Percentiles rank a stretch among this genome's conserved stretches.
These are phyloP conservation scores for Riparia riparia DNA, from an alignment of 2,113 vertebrate species.

Conservation along the genomic window DNA sequence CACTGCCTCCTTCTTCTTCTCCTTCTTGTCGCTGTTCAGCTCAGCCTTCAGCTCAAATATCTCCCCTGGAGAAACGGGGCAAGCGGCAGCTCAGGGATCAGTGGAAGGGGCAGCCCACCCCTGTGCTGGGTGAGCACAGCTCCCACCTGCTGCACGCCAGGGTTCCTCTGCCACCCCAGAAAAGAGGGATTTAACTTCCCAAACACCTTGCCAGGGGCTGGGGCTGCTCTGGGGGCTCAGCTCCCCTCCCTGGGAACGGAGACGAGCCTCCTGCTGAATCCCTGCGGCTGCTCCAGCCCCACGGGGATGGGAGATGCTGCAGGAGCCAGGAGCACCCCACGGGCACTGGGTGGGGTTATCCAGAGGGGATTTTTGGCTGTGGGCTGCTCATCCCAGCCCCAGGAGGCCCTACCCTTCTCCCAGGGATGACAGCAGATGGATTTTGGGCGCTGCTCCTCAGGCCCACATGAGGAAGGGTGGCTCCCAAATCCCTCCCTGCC, in stretches of 20 bases:
- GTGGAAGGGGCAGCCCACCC: no score
- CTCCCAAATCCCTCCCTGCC: not conserved
- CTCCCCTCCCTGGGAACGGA: rapidly evolving
- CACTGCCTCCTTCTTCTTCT: constrained; percentile 98
- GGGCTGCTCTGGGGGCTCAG: not conserved
- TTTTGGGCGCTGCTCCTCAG: not conserved
- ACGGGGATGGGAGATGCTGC: not conserved
- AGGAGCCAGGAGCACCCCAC: rapidly evolving
- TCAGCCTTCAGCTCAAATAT: constrained; percentile 99
- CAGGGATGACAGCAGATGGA: rapidly evolving
- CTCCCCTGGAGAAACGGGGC: constrained; percentile 82
- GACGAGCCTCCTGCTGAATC: rapidly evolving
- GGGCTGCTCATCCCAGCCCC: not conserved
- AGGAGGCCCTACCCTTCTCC: not conserved
- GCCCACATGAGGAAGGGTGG: rapidly evolving
- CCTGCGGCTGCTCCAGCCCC: not conserved
- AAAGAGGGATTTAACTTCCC: not conserved
- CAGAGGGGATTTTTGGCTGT: rapidly evolving
- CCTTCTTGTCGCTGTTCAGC: constrained; percentile 98
- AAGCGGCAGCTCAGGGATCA: not conserved
- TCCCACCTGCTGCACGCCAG: rapidly evolving
- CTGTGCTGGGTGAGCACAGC: not conserved
- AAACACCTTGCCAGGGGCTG: rapidly evolving
- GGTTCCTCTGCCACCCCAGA: not conserved
- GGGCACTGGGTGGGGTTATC: not conserved